These are phyloP conservation scores for Sarcophaga peregrina DNA, from an alignment of 1,140 invertebrate genomes.

Conservation along the genomic window DNA sequence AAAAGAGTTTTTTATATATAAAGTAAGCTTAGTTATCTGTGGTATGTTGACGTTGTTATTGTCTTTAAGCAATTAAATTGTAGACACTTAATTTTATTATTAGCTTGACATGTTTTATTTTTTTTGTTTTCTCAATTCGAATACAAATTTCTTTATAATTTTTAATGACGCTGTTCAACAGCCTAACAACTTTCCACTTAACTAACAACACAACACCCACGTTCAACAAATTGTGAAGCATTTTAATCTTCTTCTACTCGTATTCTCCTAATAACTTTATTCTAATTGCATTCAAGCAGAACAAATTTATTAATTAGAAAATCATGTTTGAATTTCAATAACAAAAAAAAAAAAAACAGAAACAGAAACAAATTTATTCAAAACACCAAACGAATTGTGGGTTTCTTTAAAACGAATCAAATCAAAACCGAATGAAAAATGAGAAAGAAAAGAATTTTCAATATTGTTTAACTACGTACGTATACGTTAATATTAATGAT, in stretches of 20 bases:
- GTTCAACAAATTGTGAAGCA: background rate
- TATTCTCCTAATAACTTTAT: background rate
- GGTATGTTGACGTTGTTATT: too few species aligned
- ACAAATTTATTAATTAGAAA: conserved; percentile 27
- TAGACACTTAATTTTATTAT: too few species aligned
- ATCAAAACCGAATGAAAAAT: too few species aligned
- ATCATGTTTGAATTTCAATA: conserved; percentile 29
- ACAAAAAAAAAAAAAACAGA: background rate
- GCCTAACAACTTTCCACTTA: background rate
- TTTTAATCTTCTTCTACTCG: background rate
- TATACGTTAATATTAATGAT: background rate
- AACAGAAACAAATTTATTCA: too few species aligned
- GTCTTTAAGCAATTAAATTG: too few species aligned
- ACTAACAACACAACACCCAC: background rate
- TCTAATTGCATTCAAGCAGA: background rate
- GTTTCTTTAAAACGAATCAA: too few species aligned
- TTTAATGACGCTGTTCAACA: background rate
- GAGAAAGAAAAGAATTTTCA: too few species aligned
- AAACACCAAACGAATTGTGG: background rate
- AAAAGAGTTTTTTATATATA: too few species aligned
- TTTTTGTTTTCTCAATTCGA: background rate
- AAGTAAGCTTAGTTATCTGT: too few species aligned
- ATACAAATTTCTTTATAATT: background rate
- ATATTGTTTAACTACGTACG: too few species aligned
- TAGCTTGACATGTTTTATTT: too few species aligned